phyloP scores from a whole-genome alignment of 2,113 vertebrate genomes.

The Tauraco erythrolophus region DNA sequence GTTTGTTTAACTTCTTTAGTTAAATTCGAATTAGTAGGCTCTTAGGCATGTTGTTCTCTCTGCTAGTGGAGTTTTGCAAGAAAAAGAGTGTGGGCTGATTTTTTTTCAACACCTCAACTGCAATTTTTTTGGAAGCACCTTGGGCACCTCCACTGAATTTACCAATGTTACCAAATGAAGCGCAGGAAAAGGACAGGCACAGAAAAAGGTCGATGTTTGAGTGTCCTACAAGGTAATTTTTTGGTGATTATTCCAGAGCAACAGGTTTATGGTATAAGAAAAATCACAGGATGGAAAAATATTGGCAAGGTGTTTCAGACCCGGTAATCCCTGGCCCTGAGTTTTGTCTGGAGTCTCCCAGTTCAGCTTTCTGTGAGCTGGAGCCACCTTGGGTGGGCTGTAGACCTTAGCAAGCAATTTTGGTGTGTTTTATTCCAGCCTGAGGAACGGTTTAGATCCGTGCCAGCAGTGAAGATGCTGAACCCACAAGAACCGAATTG shows the following conservation, averaged over 20 bases:
- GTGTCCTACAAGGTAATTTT: background rate
- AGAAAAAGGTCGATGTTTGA: background rate
- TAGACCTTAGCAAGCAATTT: background rate
- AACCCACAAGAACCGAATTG: background rate
- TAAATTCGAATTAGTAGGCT: background rate
- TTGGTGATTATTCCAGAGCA: background rate
- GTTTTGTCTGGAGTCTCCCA: background rate
- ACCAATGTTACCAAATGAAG: background rate
- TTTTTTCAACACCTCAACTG: background rate
- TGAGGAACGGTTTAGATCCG: background rate
- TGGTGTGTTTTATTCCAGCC: background rate
- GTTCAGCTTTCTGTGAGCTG: background rate
- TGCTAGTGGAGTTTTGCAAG: background rate
- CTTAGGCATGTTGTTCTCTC: background rate
- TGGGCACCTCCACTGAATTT: background rate
- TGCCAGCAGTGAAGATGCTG: background rate
- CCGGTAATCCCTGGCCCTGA: fast-evolving
- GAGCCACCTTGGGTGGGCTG: fast-evolving
- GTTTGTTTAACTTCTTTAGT: background rate
- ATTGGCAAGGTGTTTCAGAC: background rate
- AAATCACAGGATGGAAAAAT: background rate
- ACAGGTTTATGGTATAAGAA: background rate
- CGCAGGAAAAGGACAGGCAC: background rate
- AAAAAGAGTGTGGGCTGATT: background rate
- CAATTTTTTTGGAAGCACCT: background rate